Evolutionary conservation across 2,888 invertebrate species (phyloP), one percentile per base, ranked within the genome.

Genomic region (Volucella bombylans): DNA sequence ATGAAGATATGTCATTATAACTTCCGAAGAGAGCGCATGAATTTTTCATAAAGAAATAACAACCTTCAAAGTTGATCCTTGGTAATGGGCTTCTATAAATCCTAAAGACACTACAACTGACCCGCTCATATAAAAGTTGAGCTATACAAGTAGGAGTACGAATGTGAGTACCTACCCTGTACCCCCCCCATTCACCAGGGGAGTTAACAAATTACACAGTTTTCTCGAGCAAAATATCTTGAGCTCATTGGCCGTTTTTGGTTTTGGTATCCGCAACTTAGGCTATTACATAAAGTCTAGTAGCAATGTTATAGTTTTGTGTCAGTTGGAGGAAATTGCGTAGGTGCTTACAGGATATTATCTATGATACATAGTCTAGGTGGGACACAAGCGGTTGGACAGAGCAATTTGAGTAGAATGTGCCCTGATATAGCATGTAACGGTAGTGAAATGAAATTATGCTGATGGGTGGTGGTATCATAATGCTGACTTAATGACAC

Each of bases 11-110:
- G 77, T 77, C 77, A 69, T 77, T 69, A 77, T 77, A 77, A 69
- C 77, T 69, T 62, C 62, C 68, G 12, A 62, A 77, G 41, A 62
- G 45, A 61, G 52, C 47, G 31, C 73, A 83, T 83, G 82, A 83
- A 79, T 79, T 83, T 83, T 73, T 83, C 79, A 83, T 83, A 83
- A 14, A 64, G 54, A 78, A 68, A 68, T 73, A 68, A 47, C 68
- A 73, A 64, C 73, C 72, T 64, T 78, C 82, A 73, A 69, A 79
- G 65, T 83, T 83, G 82, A 83, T 83, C 79, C 82, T 59, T 43
- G 43, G 67, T 82, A 82, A 77, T 82, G 68, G 77, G 77, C 62
- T 82, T 78, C 67, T 72, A 82, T 82, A 78, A 82, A 78, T 82
- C 77, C 67, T 67, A 67, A 62, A 62, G 67, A 71, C 71, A 76